Percentiles rank a stretch among this genome's conserved stretches.
phyloP scores from a whole-genome alignment of 2,797 vertebrate species.

The Hyperoplus immaculatus region DNA sequence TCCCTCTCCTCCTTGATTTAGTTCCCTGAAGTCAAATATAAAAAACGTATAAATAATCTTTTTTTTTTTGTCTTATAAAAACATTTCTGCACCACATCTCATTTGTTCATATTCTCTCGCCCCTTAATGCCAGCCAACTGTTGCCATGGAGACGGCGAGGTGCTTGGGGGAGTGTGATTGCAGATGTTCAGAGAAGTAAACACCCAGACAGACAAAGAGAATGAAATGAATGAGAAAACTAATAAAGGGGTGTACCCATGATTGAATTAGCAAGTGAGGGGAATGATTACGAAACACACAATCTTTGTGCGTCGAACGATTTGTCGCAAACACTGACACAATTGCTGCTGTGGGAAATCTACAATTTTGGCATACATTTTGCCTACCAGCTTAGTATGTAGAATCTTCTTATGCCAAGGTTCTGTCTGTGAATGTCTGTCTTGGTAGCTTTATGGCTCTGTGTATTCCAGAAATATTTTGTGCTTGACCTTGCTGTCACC shows the following conservation, averaged over 20 bases:
- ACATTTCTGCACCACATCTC: slow-evolving; percentile 55
- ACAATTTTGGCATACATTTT: background rate
- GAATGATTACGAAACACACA: slow-evolving; percentile 34
- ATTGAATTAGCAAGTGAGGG: slow-evolving; percentile 39
- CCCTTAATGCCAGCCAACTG: slow-evolving; percentile 86
- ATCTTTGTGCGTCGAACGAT: background rate
- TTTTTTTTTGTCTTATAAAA: background rate
- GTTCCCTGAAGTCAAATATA: slow-evolving; percentile 11
- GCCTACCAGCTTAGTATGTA: background rate
- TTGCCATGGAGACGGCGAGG: slow-evolving; percentile 92
- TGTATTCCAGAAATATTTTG: slow-evolving; percentile 10
- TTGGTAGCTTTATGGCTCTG: slow-evolving; percentile 16
- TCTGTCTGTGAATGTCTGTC: background rate
- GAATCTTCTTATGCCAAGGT: background rate
- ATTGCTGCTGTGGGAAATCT: slow-evolving; percentile 17
- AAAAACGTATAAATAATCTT: background rate
- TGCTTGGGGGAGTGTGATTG: slow-evolving; percentile 88
- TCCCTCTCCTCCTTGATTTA: slow-evolving; percentile 1
- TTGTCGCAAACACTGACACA: background rate
- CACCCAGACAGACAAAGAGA: slow-evolving; percentile 73
- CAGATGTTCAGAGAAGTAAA: slow-evolving; percentile 83
- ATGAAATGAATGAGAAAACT: slow-evolving; percentile 41
- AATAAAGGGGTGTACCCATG: slow-evolving; percentile 44
- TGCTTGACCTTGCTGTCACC: slow-evolving; percentile 39
- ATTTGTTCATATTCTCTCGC: slow-evolving; percentile 56